Conservation (phyloP, 2,888 invertebrate genomes). For the Nemapogon koenigi region DNA sequence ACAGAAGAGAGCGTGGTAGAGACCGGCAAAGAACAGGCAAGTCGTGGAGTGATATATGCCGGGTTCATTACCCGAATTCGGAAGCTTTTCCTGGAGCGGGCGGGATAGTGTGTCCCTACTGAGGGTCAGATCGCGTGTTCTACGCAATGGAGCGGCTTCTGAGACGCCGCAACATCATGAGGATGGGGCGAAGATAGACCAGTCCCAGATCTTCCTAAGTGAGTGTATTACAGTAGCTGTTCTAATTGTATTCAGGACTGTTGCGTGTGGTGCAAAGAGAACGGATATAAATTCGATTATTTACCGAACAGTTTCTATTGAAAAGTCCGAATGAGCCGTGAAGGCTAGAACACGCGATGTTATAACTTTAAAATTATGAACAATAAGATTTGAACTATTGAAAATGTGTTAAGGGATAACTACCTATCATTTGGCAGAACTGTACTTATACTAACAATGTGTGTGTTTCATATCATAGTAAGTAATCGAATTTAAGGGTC, state of each 20-base stretch:
- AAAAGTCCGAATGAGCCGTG: constrained; percentile 31
- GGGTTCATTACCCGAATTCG: constrained; percentile 69
- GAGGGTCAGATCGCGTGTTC: constrained; percentile 63
- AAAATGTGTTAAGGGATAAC: too few species aligned
- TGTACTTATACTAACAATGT: constrained; percentile 7
- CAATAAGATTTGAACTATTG: too few species aligned
- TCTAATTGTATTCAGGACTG: too few species aligned
- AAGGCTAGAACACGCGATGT: constrained; percentile 57
- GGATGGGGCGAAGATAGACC: constrained; percentile 54
- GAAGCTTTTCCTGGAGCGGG: constrained; percentile 54
- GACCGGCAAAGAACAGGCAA: constrained; percentile 29
- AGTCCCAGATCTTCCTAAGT: too few species aligned
- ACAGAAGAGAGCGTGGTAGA: constrained; percentile 19
- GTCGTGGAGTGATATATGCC: constrained; percentile 74
- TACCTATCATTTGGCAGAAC: constrained; percentile 3
- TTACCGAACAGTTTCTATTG: constrained; percentile 6
- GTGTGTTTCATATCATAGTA: too few species aligned
- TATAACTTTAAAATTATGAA: constrained; percentile 2
- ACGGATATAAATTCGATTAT: too few species aligned
- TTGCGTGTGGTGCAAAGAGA: too few species aligned
- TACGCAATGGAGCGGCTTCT: constrained; percentile 59
- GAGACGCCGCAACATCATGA: constrained; percentile 56
- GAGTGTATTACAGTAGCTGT: too few species aligned
- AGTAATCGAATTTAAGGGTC: too few species aligned
- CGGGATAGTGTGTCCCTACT: constrained; percentile 70